Evolutionary conservation across 2,113 vertebrate species (phyloP).

Genomic region (Talpa occidentalis): DNA sequence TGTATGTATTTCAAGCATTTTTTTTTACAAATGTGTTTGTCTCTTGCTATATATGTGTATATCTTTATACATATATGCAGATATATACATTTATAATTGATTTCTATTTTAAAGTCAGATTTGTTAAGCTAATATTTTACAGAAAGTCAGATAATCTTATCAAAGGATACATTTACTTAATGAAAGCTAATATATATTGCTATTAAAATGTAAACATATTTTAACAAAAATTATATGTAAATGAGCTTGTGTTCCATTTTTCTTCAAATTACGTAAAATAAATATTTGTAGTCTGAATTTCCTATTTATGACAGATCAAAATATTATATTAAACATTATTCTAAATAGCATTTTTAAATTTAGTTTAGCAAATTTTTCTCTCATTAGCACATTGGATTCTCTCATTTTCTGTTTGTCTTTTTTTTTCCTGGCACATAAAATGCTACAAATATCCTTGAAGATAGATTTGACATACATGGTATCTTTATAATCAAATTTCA

Average conservation of each 20-base stretch:
- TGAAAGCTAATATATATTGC: background rate
- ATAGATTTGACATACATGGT: background rate
- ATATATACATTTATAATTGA: background rate
- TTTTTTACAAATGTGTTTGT: background rate
- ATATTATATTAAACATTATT: background rate
- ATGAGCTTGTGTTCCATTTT: background rate
- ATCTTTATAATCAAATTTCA: background rate
- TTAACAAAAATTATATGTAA: background rate
- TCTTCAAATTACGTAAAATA: background rate
- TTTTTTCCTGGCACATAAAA: background rate
- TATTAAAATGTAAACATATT: constrained; percentile 26
- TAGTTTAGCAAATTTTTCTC: background rate
- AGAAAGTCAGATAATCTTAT: background rate
- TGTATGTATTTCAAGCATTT: background rate
- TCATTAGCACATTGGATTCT: background rate
- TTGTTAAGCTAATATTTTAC: no score
- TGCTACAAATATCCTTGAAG: background rate
- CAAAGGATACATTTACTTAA: background rate
- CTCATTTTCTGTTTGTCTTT: background rate
- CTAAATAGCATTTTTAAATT: background rate
- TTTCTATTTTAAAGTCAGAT: no score
- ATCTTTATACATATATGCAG: background rate
- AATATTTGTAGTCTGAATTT: background rate
- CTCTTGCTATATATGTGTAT: background rate
- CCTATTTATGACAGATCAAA: background rate